phyloP scores from a whole-genome alignment of 2,888 invertebrate genomes.

The Tenthredo amoena region DNA sequence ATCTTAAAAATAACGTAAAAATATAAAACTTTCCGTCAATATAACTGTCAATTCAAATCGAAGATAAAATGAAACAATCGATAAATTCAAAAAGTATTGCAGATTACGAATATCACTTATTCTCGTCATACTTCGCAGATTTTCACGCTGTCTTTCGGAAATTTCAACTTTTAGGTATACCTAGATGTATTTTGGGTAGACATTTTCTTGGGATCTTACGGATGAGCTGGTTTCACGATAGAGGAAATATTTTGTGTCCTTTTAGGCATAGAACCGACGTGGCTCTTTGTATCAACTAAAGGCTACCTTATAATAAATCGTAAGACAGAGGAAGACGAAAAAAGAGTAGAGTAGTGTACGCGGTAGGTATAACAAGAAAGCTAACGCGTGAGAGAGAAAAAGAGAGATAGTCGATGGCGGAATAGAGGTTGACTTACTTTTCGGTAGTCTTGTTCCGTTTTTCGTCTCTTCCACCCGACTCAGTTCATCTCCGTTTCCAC shows the following conservation, averaged over 20 bases:
- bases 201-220: neutral
- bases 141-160: neutral
- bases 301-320: constrained; percentile 19
- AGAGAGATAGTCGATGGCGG: neutral
- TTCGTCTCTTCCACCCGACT: constrained; percentile 8
- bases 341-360: constrained; percentile 19
- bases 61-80: neutral
- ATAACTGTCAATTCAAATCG: neutral
- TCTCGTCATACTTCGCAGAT: neutral
- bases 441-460: constrained; percentile 34
- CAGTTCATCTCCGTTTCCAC: constrained; percentile 36
- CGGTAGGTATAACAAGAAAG: constrained; percentile 5
- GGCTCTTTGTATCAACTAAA: constrained; percentile 24
- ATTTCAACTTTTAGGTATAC: neutral
- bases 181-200: neutral
- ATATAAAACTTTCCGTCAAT: neutral
- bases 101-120: neutral
- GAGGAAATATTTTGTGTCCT: neutral
- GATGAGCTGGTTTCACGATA: neutral
- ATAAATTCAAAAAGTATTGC: neutral
- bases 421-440: neutral
- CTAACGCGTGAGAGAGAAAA: neutral
- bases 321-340: neutral
- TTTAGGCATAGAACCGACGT: neutral
- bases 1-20: neutral